Conservation (phyloP, 2,888 invertebrate genomes). For the Cataglyphis livida region DNA sequence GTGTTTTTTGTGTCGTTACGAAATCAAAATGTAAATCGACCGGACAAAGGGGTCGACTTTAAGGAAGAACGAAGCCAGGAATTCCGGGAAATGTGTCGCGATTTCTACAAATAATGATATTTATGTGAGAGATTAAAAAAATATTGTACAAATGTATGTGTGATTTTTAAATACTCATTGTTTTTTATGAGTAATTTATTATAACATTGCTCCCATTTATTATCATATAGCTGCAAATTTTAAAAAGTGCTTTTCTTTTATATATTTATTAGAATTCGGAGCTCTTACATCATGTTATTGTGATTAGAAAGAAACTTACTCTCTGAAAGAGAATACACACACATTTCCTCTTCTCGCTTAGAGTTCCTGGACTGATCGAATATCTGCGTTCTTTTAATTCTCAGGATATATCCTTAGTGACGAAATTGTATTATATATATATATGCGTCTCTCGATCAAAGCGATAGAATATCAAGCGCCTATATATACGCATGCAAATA, state of each 20-base stretch:
- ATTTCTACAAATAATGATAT: conserved; percentile 29
- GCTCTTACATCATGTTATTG: neutral
- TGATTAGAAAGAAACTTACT: neutral
- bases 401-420: conserved; percentile 33
- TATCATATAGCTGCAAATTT: neutral
- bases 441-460: conserved; percentile 7
- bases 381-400: conserved; percentile 41
- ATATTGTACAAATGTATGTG: neutral
- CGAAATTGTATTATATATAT: conserved; percentile 3
- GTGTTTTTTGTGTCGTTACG: conserved; percentile 46
- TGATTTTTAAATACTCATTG: neutral
- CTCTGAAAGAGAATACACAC: neutral
- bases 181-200: neutral
- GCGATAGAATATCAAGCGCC: conserved; percentile 16
- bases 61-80: conserved; percentile 47
- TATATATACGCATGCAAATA: conserved; percentile 14
- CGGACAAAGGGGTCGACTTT: conserved; percentile 22
- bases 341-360: conserved; percentile 24
- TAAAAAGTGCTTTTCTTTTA: neutral
- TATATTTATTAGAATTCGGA: neutral
- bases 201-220: neutral
- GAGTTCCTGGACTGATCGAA: conserved; percentile 41
- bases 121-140: conserved; percentile 51
- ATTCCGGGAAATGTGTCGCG: conserved; percentile 51
- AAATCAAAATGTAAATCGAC: conserved; percentile 61